phyloP scores from a whole-genome alignment of 2,888 invertebrate species.

The Cartodere bifasciata region DNA sequence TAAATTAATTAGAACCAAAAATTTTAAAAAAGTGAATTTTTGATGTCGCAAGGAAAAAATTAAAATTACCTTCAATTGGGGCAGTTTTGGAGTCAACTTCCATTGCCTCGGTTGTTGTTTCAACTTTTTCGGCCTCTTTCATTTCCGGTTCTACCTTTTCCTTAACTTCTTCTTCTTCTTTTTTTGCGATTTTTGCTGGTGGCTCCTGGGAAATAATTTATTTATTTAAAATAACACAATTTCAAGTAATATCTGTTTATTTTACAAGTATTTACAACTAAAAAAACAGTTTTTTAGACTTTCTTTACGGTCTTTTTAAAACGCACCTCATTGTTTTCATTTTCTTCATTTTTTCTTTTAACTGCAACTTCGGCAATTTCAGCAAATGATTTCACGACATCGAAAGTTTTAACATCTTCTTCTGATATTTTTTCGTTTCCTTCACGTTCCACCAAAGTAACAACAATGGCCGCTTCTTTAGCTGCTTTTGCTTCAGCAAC shows the following conservation, averaged over 20 bases:
- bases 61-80: background rate
- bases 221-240: constrained; percentile 3
- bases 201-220: constrained; percentile 24
- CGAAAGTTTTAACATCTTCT: constrained; percentile 42
- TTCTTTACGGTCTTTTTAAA: constrained; percentile 7
- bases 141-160: constrained; percentile 15
- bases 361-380: constrained; percentile 36
- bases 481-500: constrained; percentile 80
- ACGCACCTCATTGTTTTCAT: constrained; percentile 28
- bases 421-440: constrained; percentile 62
- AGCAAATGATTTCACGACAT: constrained; percentile 47
- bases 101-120: constrained; percentile 9
- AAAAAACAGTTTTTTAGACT: background rate
- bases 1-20: too few relatives aligned
- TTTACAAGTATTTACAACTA: constrained; percentile 1
- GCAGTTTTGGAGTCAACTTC: constrained; percentile 5
- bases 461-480: constrained; percentile 53
- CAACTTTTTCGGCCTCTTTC: constrained; percentile 24
- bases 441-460: constrained; percentile 59
- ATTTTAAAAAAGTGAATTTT: too few relatives aligned
- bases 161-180: constrained; percentile 22
- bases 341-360: constrained; percentile 30
- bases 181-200: constrained; percentile 44
- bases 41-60: too few relatives aligned
- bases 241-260: background rate